Evolutionary conservation across 2,113 vertebrate species (phyloP).

Genomic region (Malurus elegans): DNA sequence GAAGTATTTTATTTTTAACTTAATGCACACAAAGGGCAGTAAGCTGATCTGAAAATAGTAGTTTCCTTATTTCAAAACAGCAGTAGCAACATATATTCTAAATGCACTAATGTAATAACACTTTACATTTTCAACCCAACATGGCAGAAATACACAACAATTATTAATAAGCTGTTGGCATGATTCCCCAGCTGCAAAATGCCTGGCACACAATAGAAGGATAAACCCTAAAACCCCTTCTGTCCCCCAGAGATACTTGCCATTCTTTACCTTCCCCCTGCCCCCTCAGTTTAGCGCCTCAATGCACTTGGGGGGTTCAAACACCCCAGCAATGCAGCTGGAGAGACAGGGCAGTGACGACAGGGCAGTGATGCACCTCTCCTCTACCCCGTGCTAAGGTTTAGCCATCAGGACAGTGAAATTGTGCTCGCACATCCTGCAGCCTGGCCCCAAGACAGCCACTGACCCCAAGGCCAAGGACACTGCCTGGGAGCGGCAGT

Average conservation of each 20-base stretch:
- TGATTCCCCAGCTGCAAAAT: not conserved
- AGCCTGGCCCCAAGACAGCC: not conserved
- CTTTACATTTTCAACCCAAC: not conserved
- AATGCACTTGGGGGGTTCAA: not conserved
- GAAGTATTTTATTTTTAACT: not conserved
- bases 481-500: rapidly evolving
- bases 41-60: not conserved
- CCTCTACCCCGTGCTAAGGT: not conserved
- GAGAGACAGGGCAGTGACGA: not conserved
- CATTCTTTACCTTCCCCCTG: not conserved
- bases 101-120: not conserved
- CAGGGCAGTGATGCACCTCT: not conserved
- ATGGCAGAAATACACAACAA: not conserved
- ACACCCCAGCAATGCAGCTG: not conserved
- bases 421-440: not conserved
- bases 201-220: not conserved
- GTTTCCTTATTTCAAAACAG: not conserved
- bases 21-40: not conserved
- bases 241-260: not conserved
- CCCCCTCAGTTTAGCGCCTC: not conserved
- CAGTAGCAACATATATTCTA: not conserved
- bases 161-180: not conserved
- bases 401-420: not conserved
- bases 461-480: rapidly evolving
- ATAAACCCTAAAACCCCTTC: not conserved